Evolutionary conservation across 2,888 invertebrate species (phyloP).

Genomic region (Papilio demoleus): DNA sequence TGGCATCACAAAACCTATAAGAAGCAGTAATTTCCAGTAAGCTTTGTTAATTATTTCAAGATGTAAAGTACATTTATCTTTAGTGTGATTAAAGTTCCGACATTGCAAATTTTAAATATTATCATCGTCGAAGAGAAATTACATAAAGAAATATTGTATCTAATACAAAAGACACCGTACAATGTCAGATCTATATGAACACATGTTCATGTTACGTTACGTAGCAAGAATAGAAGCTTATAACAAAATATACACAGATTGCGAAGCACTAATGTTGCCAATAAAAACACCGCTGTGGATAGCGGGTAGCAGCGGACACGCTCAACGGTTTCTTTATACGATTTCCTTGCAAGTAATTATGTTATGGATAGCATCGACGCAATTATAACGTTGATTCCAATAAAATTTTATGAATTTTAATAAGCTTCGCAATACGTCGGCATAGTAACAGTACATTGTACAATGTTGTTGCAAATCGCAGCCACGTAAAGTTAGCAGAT

Average conservation of each 20-base stretch:
- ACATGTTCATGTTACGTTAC: neutral
- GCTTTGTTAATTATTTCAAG: no score
- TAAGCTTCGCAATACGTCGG: conserved; percentile 28
- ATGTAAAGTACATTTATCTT: no score
- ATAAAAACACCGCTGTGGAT: conserved; percentile 35
- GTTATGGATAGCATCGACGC: conserved; percentile 31
- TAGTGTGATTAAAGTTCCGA: no score
- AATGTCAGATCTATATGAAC: neutral
- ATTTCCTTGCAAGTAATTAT: conserved; percentile 35
- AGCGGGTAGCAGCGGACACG: conserved; percentile 14
- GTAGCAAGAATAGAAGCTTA: conserved; percentile 1
- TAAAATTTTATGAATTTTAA: conserved; percentile 41
- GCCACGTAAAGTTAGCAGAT: conserved; percentile 21
- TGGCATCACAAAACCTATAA: no score
- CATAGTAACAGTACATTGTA: conserved; percentile 36
- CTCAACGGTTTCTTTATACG: conserved; percentile 23
- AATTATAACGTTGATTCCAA: conserved; percentile 38
- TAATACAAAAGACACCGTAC: no score
- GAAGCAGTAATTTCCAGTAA: no score
- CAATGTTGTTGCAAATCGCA: conserved; percentile 21
- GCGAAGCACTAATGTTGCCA: conserved; percentile 9
- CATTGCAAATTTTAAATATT: no score
- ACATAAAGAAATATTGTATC: no score
- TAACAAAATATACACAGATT: neutral
- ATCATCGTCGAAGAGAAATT: no score